These are phyloP conservation scores for Philereme transversata DNA, from an alignment of 2,888 invertebrate genomes.

Conservation along the genomic window DNA sequence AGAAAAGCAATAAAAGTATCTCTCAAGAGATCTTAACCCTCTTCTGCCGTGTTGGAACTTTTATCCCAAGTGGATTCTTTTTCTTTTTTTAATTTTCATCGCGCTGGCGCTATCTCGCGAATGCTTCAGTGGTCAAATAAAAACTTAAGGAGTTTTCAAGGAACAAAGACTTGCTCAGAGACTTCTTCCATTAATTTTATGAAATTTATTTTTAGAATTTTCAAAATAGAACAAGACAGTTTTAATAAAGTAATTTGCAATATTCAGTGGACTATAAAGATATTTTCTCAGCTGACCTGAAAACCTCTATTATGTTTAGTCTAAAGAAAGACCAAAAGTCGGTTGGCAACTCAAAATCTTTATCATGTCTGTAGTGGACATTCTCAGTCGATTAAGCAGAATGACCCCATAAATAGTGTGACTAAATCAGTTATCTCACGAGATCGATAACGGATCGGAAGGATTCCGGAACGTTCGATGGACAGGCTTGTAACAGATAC, in stretches of 20 bases:
- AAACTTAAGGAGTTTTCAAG: conserved; percentile 79
- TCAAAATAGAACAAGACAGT: conserved; percentile 8
- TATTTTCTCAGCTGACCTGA: conserved; percentile 2
- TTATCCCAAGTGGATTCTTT: conserved; percentile 48
- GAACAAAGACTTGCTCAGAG: conserved; percentile 51
- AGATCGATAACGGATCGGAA: conserved; percentile 17
- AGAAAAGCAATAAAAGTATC: conserved; percentile 44
- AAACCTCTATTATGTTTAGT: conserved; percentile 22
- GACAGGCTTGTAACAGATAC: too few species aligned
- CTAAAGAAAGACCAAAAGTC: conserved; percentile 10
- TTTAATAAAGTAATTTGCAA: conserved; percentile 7
- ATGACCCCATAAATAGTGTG: conserved; percentile 27
- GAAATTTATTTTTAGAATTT: conserved; percentile 3
- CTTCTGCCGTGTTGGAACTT: conserved; percentile 34
- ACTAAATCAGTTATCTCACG: conserved; percentile 30
- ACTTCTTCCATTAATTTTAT: conserved; percentile 11
- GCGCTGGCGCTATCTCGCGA: conserved; percentile 78
- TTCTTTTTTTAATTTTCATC: conserved; percentile 78
- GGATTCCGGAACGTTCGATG: background rate
- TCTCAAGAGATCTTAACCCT: conserved; percentile 40
- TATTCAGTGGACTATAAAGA: conserved; percentile 18
- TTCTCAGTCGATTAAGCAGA: conserved; percentile 33
- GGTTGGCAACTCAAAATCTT: conserved; percentile 3
- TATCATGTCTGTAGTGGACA: conserved; percentile 15
- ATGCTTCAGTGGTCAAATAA: conserved; percentile 85